A percentile compares a stretch with the other conserved stretches of the same genome.
Conservation (phyloP, 2,113 vertebrate species). For the Rhinolophus sinicus region DNA sequence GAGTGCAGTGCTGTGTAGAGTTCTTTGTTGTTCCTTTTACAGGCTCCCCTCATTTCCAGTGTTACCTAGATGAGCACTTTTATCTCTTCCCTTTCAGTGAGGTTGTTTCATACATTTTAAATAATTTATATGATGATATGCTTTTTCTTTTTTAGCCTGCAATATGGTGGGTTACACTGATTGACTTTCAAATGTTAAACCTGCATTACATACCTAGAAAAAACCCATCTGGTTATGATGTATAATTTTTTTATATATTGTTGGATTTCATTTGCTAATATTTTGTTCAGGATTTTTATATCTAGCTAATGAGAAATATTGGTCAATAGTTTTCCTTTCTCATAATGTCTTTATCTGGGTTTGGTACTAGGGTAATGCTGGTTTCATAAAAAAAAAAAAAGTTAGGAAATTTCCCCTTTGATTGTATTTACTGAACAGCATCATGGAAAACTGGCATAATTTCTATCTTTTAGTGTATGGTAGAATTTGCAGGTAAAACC, state of each 20-base stretch:
- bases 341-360: neutral
- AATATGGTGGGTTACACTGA: neutral
- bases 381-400: neutral
- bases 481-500: neutral
- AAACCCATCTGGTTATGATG: neutral
- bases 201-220: neutral
- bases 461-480: neutral
- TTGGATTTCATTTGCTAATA: neutral
- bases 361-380: neutral
- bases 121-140: neutral
- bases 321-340: neutral
- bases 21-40: neutral
- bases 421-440: neutral
- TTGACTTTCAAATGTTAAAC: neutral
- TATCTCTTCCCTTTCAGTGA: neutral
- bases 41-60: neutral
- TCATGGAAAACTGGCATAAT: neutral
- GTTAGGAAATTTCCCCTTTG: neutral
- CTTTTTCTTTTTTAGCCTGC: neutral
- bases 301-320: neutral
- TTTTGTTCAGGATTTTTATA: neutral
- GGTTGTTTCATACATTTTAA: neutral
- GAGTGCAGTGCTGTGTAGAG: neutral
- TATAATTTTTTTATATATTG: neutral
- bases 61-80: neutral